Evolutionary conservation across 2,888 invertebrate species (phyloP).

Genomic region (Yponomeuta plumbellus): DNA sequence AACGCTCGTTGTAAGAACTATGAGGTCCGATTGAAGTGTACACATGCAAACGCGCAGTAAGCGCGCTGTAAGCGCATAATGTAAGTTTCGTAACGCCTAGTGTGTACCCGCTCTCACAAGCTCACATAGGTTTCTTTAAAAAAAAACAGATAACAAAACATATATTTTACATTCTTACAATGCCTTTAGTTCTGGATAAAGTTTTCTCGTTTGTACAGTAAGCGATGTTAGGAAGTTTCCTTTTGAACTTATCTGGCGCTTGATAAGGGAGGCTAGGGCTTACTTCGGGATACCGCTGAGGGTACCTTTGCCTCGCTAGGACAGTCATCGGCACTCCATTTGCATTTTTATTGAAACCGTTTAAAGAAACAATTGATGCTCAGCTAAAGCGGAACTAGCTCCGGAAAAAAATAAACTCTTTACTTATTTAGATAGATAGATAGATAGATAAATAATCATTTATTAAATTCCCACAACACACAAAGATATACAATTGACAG

Average conservation of each 20-base stretch:
- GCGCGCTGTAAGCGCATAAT: too few relatives aligned
- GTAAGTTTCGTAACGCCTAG: too few relatives aligned
- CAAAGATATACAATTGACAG: too few relatives aligned
- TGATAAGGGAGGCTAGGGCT: background rate
- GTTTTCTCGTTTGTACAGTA: background rate
- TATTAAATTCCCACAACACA: too few relatives aligned
- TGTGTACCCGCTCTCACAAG: background rate
- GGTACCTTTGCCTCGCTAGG: background rate
- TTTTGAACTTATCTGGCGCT: background rate
- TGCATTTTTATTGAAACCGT: constrained; percentile 69
- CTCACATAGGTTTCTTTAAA: background rate
- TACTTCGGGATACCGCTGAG: background rate
- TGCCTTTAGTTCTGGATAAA: too few relatives aligned
- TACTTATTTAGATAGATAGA: too few relatives aligned
- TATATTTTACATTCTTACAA: too few relatives aligned
- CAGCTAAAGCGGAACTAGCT: constrained; percentile 5
- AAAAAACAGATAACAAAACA: background rate
- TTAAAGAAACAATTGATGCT: constrained; percentile 31
- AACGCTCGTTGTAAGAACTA: too few relatives aligned
- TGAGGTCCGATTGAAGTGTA: too few relatives aligned
- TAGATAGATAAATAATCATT: too few relatives aligned
- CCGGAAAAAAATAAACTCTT: background rate
- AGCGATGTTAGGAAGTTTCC: background rate
- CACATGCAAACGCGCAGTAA: too few relatives aligned
- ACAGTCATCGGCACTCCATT: constrained; percentile 47